A percentile compares a stretch with the other conserved stretches of the same genome.
These are phyloP conservation scores for Acrocephalus arundinaceus DNA, from an alignment of 2,113 vertebrate genomes.

Conservation along the genomic window DNA sequence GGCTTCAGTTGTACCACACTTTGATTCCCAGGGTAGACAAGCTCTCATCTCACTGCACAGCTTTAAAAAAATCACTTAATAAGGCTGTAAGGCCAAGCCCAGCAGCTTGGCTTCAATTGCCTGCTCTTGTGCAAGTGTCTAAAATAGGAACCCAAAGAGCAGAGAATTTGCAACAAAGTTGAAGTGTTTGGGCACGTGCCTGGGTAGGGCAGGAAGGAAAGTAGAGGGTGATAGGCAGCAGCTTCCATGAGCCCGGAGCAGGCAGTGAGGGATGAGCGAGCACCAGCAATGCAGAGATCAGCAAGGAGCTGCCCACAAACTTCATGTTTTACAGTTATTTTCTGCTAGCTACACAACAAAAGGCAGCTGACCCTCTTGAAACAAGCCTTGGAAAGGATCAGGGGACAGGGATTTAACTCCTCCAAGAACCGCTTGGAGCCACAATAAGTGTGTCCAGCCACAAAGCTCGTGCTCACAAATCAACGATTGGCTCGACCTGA, in stretches of 20 bases:
- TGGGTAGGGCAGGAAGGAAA: background rate
- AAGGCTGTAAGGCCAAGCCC: background rate
- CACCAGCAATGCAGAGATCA: background rate
- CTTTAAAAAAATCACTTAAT: background rate
- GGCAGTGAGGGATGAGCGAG: background rate
- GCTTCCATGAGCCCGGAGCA: background rate
- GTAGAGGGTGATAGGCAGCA: background rate
- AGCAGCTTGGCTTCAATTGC: background rate
- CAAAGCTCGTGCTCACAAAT: rapidly evolving
- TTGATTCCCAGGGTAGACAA: background rate
- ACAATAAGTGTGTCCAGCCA: rapidly evolving
- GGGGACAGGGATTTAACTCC: background rate
- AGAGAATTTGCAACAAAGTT: background rate
- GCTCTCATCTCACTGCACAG: background rate
- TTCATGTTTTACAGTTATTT: rapidly evolving
- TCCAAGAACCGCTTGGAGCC: background rate
- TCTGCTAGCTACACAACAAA: background rate
- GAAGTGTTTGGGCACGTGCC: background rate
- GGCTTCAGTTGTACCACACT: background rate
- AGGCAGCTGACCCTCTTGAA: background rate
- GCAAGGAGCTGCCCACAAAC: background rate
- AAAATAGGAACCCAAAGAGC: background rate
- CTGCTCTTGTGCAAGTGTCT: background rate
- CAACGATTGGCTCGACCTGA: rapidly evolving
- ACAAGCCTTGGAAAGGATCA: background rate